These are phyloP conservation scores for Isurus oxyrinchus DNA, from an alignment of 2,113 vertebrate genomes.

Conservation along the genomic window DNA sequence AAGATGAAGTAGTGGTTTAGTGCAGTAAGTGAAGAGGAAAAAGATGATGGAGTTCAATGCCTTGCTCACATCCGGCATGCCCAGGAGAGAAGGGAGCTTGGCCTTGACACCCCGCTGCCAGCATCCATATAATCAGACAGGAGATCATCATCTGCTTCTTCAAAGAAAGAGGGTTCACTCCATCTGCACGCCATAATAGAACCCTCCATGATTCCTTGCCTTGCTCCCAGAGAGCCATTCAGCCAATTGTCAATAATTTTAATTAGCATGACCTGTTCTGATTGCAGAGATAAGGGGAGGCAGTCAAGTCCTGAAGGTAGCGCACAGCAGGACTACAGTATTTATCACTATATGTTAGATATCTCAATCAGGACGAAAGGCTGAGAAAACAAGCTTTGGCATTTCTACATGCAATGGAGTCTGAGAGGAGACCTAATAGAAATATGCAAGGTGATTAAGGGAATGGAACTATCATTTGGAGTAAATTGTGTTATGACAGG, in stretches of 20 bases:
- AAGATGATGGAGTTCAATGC: background rate
- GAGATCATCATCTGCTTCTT: background rate
- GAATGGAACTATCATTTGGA: background rate
- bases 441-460: background rate
- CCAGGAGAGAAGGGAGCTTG: background rate
- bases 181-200: background rate
- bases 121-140: background rate
- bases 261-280: background rate
- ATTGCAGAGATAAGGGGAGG: background rate
- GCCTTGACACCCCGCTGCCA: background rate
- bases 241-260: background rate
- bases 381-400: background rate
- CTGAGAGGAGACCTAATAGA: background rate
- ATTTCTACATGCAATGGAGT: background rate
- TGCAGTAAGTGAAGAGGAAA: background rate
- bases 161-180: background rate
- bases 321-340: background rate
- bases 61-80: background rate
- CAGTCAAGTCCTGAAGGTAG: background rate
- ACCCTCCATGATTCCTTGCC: background rate
- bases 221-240: background rate
- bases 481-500: background rate
- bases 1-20: no score
- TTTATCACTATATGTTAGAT: background rate
- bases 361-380: background rate